These are phyloP conservation scores for Decapterus maruadsi DNA, from an alignment of 2,797 vertebrate species.

Conservation along the genomic window DNA sequence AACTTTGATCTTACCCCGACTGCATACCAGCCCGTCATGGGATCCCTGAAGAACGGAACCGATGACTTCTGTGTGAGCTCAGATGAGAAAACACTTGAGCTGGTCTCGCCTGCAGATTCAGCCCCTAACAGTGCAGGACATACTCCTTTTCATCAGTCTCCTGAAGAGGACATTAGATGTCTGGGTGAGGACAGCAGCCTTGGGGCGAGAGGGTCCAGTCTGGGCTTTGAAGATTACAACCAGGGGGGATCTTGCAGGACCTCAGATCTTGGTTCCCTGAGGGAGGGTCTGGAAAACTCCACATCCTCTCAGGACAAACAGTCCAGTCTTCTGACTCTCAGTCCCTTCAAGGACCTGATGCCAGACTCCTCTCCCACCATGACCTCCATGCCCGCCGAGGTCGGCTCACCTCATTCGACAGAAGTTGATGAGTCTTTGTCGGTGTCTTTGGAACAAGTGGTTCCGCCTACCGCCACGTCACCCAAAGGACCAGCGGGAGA, in stretches of 20 bases:
- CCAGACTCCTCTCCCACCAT: conserved; percentile 88
- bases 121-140: conserved; percentile 75
- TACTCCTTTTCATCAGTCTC: conserved; percentile 81
- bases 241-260: conserved; percentile 61
- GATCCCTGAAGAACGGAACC: conserved; percentile 58
- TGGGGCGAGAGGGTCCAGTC: conserved; percentile 48
- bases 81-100: conserved; percentile 85
- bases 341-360: conserved; percentile 84
- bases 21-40: conserved; percentile 35
- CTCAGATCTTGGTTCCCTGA: conserved; percentile 70
- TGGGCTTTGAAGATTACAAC: conserved; percentile 71
- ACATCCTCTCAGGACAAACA: conserved; percentile 82
- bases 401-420: conserved; percentile 91
- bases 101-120: conserved; percentile 80
- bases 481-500: conserved; percentile 32
- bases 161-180: conserved; percentile 60
- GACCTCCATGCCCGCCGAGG: conserved; percentile 90
- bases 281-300: conserved; percentile 76
- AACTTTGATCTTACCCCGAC: conserved; percentile 85
- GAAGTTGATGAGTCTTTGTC: conserved; percentile 93
- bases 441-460: conserved; percentile 89
- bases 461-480: conserved; percentile 63
- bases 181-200: conserved; percentile 68
- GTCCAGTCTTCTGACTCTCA: conserved; percentile 84
- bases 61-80: conserved; percentile 77